These are phyloP conservation scores for Drosophila antonietae DNA, from an alignment of 2,888 invertebrate species.

Conservation along the genomic window DNA sequence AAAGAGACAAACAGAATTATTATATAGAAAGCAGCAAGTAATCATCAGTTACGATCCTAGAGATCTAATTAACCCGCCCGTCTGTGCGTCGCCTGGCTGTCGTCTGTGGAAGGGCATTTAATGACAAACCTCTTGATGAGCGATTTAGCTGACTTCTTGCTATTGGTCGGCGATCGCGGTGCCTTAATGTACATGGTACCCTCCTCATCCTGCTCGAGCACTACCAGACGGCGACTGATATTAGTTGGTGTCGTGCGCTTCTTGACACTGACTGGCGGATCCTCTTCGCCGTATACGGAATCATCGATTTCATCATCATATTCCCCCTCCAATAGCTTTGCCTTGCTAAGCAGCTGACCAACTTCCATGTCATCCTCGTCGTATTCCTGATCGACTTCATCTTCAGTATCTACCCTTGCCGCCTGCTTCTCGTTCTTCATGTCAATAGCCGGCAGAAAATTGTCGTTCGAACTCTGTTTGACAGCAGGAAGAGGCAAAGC, in stretches of 20 bases:
- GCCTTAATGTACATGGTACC: conserved; percentile 68
- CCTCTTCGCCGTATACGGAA: conserved; percentile 1
- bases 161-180: conserved; percentile 31
- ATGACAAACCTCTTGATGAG: conserved; percentile 72
- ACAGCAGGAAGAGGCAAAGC: conserved; percentile 48
- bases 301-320: conserved; percentile 24
- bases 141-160: conserved; percentile 6
- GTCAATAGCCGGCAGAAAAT: conserved; percentile 38
- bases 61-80: conserved; percentile 24
- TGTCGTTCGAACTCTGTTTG: conserved; percentile 42
- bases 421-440: conserved; percentile 22
- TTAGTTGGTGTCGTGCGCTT: conserved; percentile 18
- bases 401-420: conserved; percentile 29
- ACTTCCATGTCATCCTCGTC: conserved; percentile 36
- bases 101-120: conserved; percentile 26
- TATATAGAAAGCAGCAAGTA: neutral
- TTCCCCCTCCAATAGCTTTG: conserved; percentile 10
- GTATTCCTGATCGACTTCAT: conserved; percentile 19
- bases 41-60: neutral
- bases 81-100: conserved; percentile 63
- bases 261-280: neutral
- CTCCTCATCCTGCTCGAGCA: conserved; percentile 58
- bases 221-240: conserved; percentile 48
- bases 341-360: conserved; percentile 13
- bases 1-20: neutral